phyloP scores from a whole-genome alignment of 2,888 invertebrate species.

The Drosophila lacicola region DNA sequence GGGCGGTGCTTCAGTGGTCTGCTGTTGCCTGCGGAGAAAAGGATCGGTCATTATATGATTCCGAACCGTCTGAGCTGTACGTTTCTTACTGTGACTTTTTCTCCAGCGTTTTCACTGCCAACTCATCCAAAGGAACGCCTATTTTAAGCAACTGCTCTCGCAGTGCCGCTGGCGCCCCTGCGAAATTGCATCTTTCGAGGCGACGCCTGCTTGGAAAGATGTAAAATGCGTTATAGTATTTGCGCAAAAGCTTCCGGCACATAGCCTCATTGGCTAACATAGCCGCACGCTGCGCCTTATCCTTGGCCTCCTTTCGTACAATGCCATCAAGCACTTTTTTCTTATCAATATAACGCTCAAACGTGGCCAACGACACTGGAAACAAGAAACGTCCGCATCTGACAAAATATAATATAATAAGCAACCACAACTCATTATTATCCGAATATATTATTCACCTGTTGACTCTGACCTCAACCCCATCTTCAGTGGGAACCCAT shows the following conservation, averaged over 20 bases:
- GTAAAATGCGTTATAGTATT: constrained; percentile 47
- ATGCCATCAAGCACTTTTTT: not conserved
- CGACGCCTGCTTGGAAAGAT: constrained; percentile 23
- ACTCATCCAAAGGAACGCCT: constrained; percentile 22
- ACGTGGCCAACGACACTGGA: constrained; percentile 47
- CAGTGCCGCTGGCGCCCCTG: not conserved
- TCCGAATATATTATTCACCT: constrained; percentile 7
- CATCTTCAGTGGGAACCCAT: not conserved
- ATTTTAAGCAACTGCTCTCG: constrained; percentile 7
- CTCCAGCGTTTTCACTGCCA: constrained; percentile 11
- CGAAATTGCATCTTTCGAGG: constrained; percentile 10
- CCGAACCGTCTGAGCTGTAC: too few species aligned
- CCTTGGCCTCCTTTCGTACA: not conserved
- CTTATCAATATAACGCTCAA: constrained; percentile 31
- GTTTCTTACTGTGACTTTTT: not conserved
- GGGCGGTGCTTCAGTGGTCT: not conserved
- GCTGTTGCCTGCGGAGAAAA: not conserved
- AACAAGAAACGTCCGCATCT: constrained; percentile 46
- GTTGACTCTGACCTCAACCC: constrained; percentile 15
- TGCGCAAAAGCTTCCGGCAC: constrained; percentile 1
- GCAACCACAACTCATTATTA: not conserved
- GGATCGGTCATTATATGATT: not conserved
- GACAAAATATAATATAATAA: not conserved
- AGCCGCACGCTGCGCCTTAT: not conserved
- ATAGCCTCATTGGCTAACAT: constrained; percentile 3